These are phyloP conservation scores for Microcebus ravelobensis DNA, from an alignment of 2,113 vertebrate species.

Conservation along the genomic window DNA sequence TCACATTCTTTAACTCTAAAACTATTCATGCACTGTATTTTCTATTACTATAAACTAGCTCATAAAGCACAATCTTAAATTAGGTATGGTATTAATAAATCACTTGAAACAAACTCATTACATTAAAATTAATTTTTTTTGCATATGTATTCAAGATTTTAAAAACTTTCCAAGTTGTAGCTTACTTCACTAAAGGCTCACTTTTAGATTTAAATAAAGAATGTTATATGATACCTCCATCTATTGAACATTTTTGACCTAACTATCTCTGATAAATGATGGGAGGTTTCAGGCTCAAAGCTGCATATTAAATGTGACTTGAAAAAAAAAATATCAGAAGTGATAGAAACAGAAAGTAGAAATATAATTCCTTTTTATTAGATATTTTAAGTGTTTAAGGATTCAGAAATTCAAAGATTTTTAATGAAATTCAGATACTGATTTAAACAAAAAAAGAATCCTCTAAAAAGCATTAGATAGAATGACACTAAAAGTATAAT, in stretches of 20 bases:
- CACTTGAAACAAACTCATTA: constrained; percentile 57
- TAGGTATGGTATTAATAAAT: constrained; percentile 68
- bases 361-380: background rate
- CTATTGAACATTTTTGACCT: background rate
- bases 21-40: constrained; percentile 64
- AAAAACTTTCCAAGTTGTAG: background rate
- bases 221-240: background rate
- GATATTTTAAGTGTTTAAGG: background rate
- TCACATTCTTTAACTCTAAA: constrained; percentile 59
- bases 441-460: background rate
- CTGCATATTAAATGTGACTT: background rate
- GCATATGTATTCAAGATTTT: background rate
- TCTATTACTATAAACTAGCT: constrained; percentile 66
- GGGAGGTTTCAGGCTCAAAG: background rate
- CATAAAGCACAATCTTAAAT: constrained; percentile 62
- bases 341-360: background rate
- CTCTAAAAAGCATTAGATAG: background rate
- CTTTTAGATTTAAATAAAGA: constrained; percentile 42
- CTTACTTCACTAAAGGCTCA: background rate
- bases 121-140: constrained; percentile 43
- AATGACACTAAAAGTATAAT: background rate
- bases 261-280: background rate
- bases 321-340: background rate
- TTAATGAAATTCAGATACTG: background rate
- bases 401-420: background rate